phyloP scores from a whole-genome alignment of 1,140 invertebrate species.

The Bombus polaris region DNA sequence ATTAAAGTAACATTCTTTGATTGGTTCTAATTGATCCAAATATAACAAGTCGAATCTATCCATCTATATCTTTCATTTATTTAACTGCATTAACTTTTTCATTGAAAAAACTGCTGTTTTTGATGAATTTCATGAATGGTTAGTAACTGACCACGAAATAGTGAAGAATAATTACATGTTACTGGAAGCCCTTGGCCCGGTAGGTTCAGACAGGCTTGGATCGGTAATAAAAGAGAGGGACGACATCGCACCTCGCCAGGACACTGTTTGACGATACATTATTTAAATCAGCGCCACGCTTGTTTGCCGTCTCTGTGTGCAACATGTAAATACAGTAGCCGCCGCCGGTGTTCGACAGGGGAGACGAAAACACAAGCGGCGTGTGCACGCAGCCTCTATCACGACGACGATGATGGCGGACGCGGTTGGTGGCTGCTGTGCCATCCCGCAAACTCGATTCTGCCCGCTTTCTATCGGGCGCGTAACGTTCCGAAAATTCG shows the following conservation, averaged over 20 bases:
- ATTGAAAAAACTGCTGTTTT: no score
- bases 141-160: no score
- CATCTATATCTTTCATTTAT: no score
- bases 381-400: not conserved
- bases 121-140: no score
- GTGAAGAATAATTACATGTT: no score
- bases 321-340: slow-evolving; percentile 68
- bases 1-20: no score
- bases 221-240: slow-evolving; percentile 47
- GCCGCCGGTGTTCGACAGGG: slow-evolving; percentile 10
- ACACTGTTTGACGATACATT: slow-evolving; percentile 71
- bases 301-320: slow-evolving; percentile 70
- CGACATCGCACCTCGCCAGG: slow-evolving; percentile 53
- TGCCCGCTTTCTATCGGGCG: slow-evolving; percentile 10
- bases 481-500: slow-evolving; percentile 32
- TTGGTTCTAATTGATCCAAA: no score
- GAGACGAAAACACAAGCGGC: slow-evolving; percentile 47
- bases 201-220: not conserved
- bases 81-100: no score
- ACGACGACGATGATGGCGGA: slow-evolving; percentile 48
- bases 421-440: slow-evolving; percentile 16
- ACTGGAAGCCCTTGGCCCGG: no score
- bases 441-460: slow-evolving; percentile 60
- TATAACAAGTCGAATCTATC: no score
- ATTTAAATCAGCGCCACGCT: slow-evolving; percentile 72